phyloP scores from a whole-genome alignment of 2,797 vertebrate genomes.

The Lagocephalus sceleratus region DNA sequence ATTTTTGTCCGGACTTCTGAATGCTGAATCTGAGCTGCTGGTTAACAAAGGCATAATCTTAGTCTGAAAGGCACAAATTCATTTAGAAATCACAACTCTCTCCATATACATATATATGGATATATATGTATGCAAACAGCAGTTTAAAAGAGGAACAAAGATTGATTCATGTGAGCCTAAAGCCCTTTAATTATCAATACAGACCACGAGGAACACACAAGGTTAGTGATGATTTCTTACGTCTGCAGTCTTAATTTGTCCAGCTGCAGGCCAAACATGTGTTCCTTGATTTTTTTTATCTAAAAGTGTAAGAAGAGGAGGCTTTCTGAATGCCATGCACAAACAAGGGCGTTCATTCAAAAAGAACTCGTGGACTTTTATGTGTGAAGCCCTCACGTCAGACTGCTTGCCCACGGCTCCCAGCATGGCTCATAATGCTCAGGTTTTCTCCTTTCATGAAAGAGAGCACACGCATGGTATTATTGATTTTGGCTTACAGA shows the following conservation, averaged over 20 bases:
- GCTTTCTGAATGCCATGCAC: constrained; percentile 48
- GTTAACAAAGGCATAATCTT: neutral
- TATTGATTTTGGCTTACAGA: constrained; percentile 13
- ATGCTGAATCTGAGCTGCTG: constrained; percentile 30
- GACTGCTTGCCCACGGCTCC: constrained; percentile 36
- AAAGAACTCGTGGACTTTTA: constrained; percentile 28
- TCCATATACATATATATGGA: no score
- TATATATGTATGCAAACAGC: no score
- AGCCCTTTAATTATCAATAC: constrained; percentile 57
- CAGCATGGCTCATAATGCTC: constrained; percentile 18
- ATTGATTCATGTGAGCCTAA: constrained; percentile 52
- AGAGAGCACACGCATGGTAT: constrained; percentile 7
- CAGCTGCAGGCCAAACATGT: constrained; percentile 65
- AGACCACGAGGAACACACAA: constrained; percentile 67
- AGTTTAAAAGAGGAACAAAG: neutral
- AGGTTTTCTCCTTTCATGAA: constrained; percentile 20
- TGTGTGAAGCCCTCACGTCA: constrained; percentile 31
- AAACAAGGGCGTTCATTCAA: constrained; percentile 49
- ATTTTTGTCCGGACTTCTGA: constrained; percentile 32
- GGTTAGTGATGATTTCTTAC: constrained; percentile 59
- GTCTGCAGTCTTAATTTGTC: constrained; percentile 58
- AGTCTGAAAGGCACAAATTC: no score
- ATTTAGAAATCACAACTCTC: no score
- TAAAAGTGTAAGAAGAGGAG: constrained; percentile 43
- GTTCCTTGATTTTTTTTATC: constrained; percentile 60